Base-by-base conservation (phyloP, 2,113 vertebrate species). In the Dicrurus megarhynchus region DNA sequence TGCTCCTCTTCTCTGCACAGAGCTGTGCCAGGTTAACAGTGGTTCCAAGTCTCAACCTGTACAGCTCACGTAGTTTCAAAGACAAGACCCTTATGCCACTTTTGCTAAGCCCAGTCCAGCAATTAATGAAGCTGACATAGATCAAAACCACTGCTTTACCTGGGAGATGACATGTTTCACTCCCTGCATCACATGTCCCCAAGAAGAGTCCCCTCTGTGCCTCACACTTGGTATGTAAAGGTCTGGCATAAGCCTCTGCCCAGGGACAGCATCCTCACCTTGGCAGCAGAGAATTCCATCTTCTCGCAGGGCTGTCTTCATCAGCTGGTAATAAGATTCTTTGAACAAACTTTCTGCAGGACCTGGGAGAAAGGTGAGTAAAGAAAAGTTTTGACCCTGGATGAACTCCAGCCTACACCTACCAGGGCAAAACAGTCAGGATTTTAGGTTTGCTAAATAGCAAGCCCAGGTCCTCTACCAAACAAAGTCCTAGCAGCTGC, bases 331-430 rank as follows among this genome's bases (percentile, higher is more conserved):
- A 93, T 99, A 99, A 17, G 99, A 99, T 94, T 99, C 99, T 97
- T 99, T 99, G 96, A 99, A 99, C 96, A 99, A 98, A 95, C 99
- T 99, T 98, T 99, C 99, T 10, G 99, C 99, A 12, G 99, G 99
- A 90, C 99, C 98, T 99, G 97, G 7, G 15, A 76, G 67, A 68
- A 63, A 59, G 63, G 61, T 0, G 7, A 57, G 24, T 20, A 50
- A 15, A 94, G 46, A 46, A 16, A 63, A 22, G 9, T 37, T 90
- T 57, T 33, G 28, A 53, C 37, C 21, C 35, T 42, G n/a, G 41
- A 15, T 41, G 50, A 84, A 78, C 6, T 14, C n/a, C 50, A 73
- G 49, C 49, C 57, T 56, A 33, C 41, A 74, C 28, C 9, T 2
- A 49, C 41, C 39, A 83, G 8, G 39, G 28, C n/a, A 67, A 56